phyloP scores from a whole-genome alignment of 1,140 invertebrate genomes.

The Coboldia fuscipes region DNA sequence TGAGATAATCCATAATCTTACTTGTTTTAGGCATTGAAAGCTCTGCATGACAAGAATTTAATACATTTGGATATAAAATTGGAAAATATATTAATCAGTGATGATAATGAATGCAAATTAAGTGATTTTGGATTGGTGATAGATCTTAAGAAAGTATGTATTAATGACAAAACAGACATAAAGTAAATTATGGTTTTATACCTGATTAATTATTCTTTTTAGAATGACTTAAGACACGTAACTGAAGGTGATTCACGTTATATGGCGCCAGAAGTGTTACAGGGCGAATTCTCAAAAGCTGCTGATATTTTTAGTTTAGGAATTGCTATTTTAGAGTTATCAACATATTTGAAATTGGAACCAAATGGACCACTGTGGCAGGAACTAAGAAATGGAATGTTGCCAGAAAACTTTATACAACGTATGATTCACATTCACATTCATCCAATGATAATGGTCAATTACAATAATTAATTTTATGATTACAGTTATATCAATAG shows the following conservation, averaged over 20 bases:
- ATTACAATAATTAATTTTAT: constrained; percentile 5
- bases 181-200: too few species aligned
- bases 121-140: constrained; percentile 56
- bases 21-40: constrained; percentile 30
- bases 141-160: constrained; percentile 32
- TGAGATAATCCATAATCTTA: background rate
- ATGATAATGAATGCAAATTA: constrained; percentile 39
- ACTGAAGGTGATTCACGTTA: constrained; percentile 61
- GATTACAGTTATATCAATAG: constrained; percentile 25
- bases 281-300: constrained; percentile 33
- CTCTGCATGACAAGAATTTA: constrained; percentile 39
- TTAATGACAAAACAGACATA: too few species aligned
- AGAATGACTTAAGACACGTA: constrained; percentile 13
- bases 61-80: constrained; percentile 60
- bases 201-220: too few species aligned
- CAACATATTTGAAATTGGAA: constrained; percentile 47
- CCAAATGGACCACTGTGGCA: constrained; percentile 45
- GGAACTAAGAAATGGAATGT: constrained; percentile 28
- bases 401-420: constrained; percentile 17
- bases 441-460: background rate
- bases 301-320: constrained; percentile 47
- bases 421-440: constrained; percentile 7
- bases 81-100: constrained; percentile 45
- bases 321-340: constrained; percentile 48
- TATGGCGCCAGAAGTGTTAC: constrained; percentile 46